Conservation (phyloP, 2,113 vertebrate species). For the Chitala chitala region DNA sequence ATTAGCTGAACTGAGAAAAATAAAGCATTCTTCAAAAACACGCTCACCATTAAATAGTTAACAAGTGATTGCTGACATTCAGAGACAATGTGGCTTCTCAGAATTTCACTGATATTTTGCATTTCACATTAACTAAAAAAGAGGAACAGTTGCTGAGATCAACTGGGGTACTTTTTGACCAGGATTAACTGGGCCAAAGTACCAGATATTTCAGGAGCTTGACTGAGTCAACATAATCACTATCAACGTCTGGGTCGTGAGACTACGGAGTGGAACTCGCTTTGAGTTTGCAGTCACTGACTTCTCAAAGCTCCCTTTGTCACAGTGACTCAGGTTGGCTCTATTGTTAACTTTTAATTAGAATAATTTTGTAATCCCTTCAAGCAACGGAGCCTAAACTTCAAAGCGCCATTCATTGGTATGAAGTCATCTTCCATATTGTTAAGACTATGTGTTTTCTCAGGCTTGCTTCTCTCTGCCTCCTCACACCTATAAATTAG, state of each 20-base stretch:
- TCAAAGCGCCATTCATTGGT: constrained; percentile 20
- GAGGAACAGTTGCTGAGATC: neutral
- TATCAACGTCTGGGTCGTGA: no score
- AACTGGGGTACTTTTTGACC: neutral
- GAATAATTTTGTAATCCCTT: constrained; percentile 27
- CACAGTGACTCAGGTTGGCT: constrained; percentile 5
- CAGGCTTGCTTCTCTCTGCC: neutral
- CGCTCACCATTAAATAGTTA: no score
- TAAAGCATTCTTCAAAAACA: no score
- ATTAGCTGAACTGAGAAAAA: no score
- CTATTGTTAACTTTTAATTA: constrained; percentile 31
- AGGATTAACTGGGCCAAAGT: neutral
- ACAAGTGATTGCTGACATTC: no score
- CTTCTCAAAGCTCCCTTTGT: constrained; percentile 20
- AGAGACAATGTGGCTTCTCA: no score
- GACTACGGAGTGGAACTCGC: neutral
- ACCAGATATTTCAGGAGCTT: neutral
- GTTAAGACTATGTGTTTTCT: neutral
- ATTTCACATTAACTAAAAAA: neutral
- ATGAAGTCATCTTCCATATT: constrained; percentile 13
- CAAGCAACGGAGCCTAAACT: neutral
- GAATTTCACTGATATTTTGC: neutral
- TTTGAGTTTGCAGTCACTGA: neutral
- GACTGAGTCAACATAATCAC: neutral
- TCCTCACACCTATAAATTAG: constrained; percentile 5